A percentile compares a stretch with the other conserved stretches of the same genome.
phyloP scores from a whole-genome alignment of 2,888 invertebrate species.

The Minunthozetes semirufus region DNA sequence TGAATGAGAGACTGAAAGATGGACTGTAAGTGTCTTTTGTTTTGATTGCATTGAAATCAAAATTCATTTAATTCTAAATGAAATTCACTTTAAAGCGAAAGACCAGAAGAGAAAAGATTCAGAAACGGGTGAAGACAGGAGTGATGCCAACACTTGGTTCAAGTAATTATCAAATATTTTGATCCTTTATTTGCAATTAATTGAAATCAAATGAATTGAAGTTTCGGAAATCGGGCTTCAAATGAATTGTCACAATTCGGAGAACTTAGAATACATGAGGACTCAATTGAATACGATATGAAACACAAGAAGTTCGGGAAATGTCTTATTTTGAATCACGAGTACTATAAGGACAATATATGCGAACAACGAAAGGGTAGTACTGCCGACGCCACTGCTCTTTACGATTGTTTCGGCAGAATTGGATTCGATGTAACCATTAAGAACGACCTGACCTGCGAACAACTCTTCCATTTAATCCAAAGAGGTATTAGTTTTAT shows the following conservation, averaged over 20 bases:
- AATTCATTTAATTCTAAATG: not conserved
- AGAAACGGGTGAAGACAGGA: not conserved
- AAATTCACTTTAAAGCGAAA: not conserved
- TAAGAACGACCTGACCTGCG: not conserved
- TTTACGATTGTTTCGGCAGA: conserved; percentile 22
- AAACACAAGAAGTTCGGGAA: conserved; percentile 67
- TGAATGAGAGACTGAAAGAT: not conserved
- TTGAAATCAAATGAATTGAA: not conserved
- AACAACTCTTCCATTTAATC: not conserved
- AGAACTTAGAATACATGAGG: conserved; percentile 5
- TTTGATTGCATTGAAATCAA: not conserved
- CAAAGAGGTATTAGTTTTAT: not conserved
- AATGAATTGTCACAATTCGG: not conserved
- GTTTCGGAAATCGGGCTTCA: not conserved
- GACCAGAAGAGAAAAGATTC: not conserved
- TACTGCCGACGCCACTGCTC: conserved; percentile 19
- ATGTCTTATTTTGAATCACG: conserved; percentile 83
- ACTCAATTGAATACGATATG: conserved; percentile 68
- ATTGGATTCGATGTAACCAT: not conserved
- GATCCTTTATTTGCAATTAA: not conserved
- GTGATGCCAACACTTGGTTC: not conserved
- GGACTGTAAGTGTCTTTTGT: not conserved
- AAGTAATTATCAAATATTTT: not conserved
- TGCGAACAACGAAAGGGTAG: conserved; percentile 16
- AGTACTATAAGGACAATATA: conserved; percentile 53